Conservation (phyloP, 2,113 vertebrate genomes). For the Mixornis gularis region DNA sequence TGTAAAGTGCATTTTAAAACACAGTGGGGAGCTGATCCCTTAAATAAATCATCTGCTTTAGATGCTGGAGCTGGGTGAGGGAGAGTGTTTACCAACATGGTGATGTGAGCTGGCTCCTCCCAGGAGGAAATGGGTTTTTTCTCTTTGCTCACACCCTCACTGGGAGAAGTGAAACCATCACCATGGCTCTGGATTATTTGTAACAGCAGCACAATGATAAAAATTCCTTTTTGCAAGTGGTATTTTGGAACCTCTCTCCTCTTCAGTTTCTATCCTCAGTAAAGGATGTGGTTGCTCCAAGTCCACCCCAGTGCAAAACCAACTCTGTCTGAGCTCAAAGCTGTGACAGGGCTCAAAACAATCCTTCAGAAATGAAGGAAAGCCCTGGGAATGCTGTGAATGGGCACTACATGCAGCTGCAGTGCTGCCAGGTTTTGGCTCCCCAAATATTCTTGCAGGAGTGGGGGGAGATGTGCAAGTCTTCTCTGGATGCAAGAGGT, state of each 20-base stretch:
- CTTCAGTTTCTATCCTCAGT: background rate
- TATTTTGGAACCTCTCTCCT: background rate
- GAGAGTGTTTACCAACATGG: background rate
- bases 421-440: background rate
- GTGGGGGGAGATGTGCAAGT: background rate
- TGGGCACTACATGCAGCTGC: background rate
- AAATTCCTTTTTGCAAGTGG: fast-evolving
- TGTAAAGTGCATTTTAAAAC: background rate
- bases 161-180: background rate
- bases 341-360: background rate
- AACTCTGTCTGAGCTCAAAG: background rate
- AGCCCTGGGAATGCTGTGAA: background rate
- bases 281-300: background rate
- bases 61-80: background rate
- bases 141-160: background rate
- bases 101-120: background rate
- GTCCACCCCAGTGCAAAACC: fast-evolving
- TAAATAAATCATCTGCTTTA: background rate
- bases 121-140: background rate
- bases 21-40: background rate
- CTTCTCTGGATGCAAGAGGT: background rate
- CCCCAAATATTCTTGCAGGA: background rate
- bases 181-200: background rate
- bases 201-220: background rate
- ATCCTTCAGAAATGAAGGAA: background rate